Base-by-base conservation (phyloP, 2,797 vertebrate genomes). In the Catharus ustulatus region DNA sequence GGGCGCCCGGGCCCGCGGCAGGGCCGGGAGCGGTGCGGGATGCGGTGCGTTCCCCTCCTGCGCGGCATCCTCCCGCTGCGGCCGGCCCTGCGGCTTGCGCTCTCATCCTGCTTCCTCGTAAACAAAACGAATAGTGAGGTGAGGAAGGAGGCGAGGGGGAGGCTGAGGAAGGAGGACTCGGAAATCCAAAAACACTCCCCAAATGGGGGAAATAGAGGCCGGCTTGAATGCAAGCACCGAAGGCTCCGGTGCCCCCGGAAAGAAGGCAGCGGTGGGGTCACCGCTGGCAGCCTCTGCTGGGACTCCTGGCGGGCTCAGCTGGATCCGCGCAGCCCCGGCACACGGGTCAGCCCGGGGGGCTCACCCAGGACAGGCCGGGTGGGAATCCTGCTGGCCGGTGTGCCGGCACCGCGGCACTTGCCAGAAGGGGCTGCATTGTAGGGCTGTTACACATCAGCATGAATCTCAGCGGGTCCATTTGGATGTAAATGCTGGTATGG, bases 401-500 rank as follows among this genome's bases (percentile, higher is more conserved):
- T 45, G 29, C 54, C 74, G 32, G 26, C 77, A 51, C 13, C 40
- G 63, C 71, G 13, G 73, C 88, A 79, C 79, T 94, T 92, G 88
- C 84, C 94, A 62, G 81, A 55, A 77, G 80, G 62, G 73, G 84
- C 85, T 58, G 84, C 68, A 1, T 43, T 24, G 64, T 51, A 26
- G 79, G 69, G 17, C 89, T 82, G 74, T 79, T 84, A 66, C 71
- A 63, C 75, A 75, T 81, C 91, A 61, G 77, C 85, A 2, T 71
- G 91, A 58, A 78, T 81, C 94, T 86, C 87, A 51, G 17, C 74
- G 91, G 90, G 91, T 90, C 85, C 83, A 69, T 95, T 95, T 59
- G 95, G 91, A 94, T 95, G 90, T 87, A 88, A 91, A 84, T 92
- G 91, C 78, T 55, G 87, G 59, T 64, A n/a, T 95, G 95, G 96